Conservation (phyloP, 2,888 invertebrate genomes). For the Thecocarcelia acutangulata region DNA sequence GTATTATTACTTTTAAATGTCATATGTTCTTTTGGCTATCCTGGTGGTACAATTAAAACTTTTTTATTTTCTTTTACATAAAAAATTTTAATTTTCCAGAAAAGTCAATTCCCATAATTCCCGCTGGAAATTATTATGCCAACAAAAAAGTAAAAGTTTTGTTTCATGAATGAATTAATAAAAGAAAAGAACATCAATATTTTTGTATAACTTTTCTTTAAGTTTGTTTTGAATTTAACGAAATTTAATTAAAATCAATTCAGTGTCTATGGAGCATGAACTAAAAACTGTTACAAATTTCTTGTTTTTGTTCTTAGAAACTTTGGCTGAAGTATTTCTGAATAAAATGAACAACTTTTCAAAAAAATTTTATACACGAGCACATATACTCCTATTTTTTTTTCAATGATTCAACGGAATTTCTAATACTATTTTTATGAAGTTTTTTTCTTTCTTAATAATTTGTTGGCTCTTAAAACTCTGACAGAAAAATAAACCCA, state of each 20-base stretch:
- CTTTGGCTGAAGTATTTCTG: no score
- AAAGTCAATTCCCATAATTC: neutral
- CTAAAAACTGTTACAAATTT: neutral
- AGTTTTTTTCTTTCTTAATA: slow-evolving; percentile 6
- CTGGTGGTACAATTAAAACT: slow-evolving; percentile 14
- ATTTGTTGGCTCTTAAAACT: neutral
- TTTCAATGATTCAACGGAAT: neutral
- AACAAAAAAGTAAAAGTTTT: slow-evolving; percentile 11
- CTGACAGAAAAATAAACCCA: neutral
- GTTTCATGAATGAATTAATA: slow-evolving; percentile 10
- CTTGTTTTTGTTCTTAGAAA: neutral
- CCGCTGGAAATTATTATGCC: neutral
- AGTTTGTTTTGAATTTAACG: slow-evolving; percentile 4
- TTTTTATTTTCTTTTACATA: slow-evolving; percentile 7
- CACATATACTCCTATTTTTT: neutral
- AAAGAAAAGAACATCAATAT: neutral
- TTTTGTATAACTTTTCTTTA: neutral
- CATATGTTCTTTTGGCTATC: no score
- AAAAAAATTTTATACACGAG: neutral
- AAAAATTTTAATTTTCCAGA: neutral
- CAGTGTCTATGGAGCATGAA: neutral
- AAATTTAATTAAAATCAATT: neutral
- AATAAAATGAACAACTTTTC: neutral
- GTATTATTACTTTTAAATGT: no score
- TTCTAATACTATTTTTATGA: neutral